These are phyloP conservation scores for Neodiprion lecontei DNA, from an alignment of 1,140 invertebrate genomes.

Conservation along the genomic window DNA sequence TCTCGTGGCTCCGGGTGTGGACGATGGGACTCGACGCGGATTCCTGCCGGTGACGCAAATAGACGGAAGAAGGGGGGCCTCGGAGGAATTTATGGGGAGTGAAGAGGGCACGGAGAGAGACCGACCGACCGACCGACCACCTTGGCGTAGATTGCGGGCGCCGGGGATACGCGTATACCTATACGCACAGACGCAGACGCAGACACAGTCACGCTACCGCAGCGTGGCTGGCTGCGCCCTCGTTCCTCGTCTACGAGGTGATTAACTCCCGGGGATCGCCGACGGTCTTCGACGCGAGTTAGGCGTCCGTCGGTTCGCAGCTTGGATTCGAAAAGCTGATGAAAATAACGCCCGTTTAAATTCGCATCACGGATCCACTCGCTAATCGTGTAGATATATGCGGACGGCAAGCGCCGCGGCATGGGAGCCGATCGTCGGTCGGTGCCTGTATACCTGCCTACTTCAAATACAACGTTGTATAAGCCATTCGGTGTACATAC, in stretches of 20 bases:
- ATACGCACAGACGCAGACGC: not conserved
- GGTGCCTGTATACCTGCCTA: not conserved
- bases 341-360: slow-evolving; percentile 24
- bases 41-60: slow-evolving; percentile 57
- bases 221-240: not conserved
- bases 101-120: slow-evolving; percentile 25
- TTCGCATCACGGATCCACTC: slow-evolving; percentile 26
- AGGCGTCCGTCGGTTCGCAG: too few species aligned
- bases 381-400: slow-evolving; percentile 11
- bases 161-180: not conserved
- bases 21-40: slow-evolving; percentile 60
- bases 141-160: not conserved
- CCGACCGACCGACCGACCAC: slow-evolving; percentile 11
- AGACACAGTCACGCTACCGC: slow-evolving; percentile 18
- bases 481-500: too few species aligned
- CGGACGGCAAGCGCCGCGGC: not conserved
- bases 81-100: slow-evolving; percentile 45
- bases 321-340: slow-evolving; percentile 25
- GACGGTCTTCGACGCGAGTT: slow-evolving; percentile 19
- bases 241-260: slow-evolving; percentile 13
- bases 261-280: slow-evolving; percentile 23
- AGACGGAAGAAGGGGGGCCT: slow-evolving; percentile 47
- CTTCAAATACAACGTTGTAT: too few species aligned
- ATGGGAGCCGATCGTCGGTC: not conserved
- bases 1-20: slow-evolving; percentile 35